Evolutionary conservation across 1,140 invertebrate genomes (phyloP), one percentile per base, ranked within the genome.

Genomic region (Hirudo medicinalis): DNA sequence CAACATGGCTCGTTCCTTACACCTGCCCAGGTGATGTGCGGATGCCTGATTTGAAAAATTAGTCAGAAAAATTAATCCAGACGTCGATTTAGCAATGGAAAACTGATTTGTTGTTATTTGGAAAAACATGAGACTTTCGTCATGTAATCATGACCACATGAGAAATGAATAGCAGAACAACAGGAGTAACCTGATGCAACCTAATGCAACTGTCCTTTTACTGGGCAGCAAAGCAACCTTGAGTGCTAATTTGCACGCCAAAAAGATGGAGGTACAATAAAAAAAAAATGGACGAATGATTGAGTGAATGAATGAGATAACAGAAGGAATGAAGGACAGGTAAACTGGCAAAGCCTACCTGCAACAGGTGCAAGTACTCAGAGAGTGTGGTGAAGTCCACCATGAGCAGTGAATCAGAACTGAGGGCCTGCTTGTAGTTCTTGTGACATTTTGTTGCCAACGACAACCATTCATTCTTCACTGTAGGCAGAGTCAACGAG

Each of bases 301-400:
- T 57, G 54, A 20, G 54, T 57, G 54, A 57, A 57, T 57, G 54
- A 3, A 57, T 4, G 9, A 25, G 9, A n/a, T 5, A 57, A 57
- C 25, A 25, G 54, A 57, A 25, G 22, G 6, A 63, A n/a, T 20
- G 11, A 63, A 63, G 9, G 22, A n/a, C 8, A 63, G 11, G 11
- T 11, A 22, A n/a, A 63, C 57, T 11, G 29, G 20, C 29, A 13
- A 13, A 63, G 19, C 20, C 11, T 25, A 63, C 89, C 76, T 90
- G 83, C 71, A 99, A 80, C 69, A 95, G 82, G 88, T 92, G 92
- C 76, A 99, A 87, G 84, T 99, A 99, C 78, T 99, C 94, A 0
- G 89, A 87, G 1, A 99, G 85, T 8, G 81, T 80, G 25, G 78
- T 80, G 76, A 84, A 85, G 17, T 83, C 79, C 25, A 84, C 73